Percentiles rank a stretch among this genome's conserved stretches.
Conservation (phyloP, 2,888 invertebrate species). For the Monopis laevigella region DNA sequence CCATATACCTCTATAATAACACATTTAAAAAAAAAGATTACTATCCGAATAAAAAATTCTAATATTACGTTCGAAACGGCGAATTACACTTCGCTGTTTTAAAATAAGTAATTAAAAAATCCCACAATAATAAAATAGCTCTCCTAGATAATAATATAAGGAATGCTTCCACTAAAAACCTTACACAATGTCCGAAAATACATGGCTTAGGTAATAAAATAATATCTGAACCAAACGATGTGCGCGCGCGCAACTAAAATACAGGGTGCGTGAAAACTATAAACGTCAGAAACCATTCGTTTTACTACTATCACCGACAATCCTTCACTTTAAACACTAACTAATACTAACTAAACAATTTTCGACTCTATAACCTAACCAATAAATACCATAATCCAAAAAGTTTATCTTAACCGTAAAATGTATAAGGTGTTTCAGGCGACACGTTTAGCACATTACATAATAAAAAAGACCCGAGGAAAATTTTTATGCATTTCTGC, state of each 20-base stretch:
- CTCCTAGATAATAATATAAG: no score
- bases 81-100: no score
- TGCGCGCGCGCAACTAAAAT: slow-evolving; percentile 29
- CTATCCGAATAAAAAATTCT: no score
- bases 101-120: no score
- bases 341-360: neutral
- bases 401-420: neutral
- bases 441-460: slow-evolving; percentile 10
- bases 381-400: neutral
- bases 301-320: slow-evolving; percentile 23
- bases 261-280: slow-evolving; percentile 40
- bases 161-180: no score
- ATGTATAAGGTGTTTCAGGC: slow-evolving; percentile 2
- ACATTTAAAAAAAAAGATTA: no score
- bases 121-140: no score
- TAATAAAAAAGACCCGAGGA: slow-evolving; percentile 15
- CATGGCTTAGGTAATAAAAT: slow-evolving; percentile 6
- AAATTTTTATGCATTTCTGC: slow-evolving; percentile 15
- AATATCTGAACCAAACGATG: neutral
- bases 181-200: slow-evolving; percentile 3
- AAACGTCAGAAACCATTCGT: slow-evolving; percentile 33
- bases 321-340: slow-evolving; percentile 11
- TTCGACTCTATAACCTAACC: neutral
- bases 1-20: no score
- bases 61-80: no score